Evolutionary conservation across 2,113 vertebrate genomes (phyloP), one percentile per base, ranked within the genome.

Genomic region (Stigmatopora argus): DNA sequence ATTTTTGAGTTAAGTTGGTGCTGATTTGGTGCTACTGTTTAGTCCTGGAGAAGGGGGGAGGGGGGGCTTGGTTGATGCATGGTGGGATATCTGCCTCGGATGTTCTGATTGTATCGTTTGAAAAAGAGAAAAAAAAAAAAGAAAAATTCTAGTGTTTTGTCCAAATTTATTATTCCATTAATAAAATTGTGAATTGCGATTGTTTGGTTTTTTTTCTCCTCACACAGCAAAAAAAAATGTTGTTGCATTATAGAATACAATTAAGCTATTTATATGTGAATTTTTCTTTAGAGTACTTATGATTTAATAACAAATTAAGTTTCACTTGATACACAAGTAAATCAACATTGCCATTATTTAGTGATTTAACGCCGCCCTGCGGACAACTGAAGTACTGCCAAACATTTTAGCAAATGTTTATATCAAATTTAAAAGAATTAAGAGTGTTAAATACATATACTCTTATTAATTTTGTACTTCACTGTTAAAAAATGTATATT

Each of bases 111-210:
- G 95, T 98, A 95, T 94, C 93, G 95, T 97, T 96, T 44, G 19
- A 59, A 41, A 35, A 35, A n/a, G 9, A 18, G 18, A 35, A 58
- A 60, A 13, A 44, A 18, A 10, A 18, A 15, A 17, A 23, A 53
- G 26, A 95, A 93, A 93, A 92, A 94, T 95, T 99, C 88, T 95
- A 91, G 95, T 98, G 97, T 99, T 96, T 97, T 95, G 94, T 98
- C 97, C 93, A 96, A 94, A 98, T 96, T 94, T 97, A 96, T 95
- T 97, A 96, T 97, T 98, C 94, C 93, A 94, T 98, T 96, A 99
- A 98, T 96, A 98, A 45, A 98, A 96, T 95, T 91, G 95, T 97
- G 89, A 92, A 90, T 87, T 89, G 93, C 92, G 92, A 90, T 91
- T 92, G 90, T 92, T 48, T 13, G 23, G 0, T 15, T 15, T 56